Evolutionary conservation across 2,888 invertebrate genomes (phyloP), one percentile per base, ranked within the genome.

Genomic region (Ophion costatus): DNA sequence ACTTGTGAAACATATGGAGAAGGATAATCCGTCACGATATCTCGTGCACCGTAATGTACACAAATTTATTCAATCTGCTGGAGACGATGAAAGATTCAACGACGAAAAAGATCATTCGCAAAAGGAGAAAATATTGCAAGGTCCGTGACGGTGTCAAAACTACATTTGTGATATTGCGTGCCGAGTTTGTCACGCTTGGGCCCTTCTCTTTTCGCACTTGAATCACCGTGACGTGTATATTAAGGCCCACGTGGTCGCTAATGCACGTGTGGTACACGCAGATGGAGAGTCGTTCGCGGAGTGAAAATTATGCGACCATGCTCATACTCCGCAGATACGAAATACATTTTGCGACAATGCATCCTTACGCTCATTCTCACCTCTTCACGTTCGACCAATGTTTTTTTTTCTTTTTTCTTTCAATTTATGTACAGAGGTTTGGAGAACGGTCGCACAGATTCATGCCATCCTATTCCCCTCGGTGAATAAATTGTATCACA

Each of bases 61-160:
- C 84, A 89, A 89, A 89, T 89, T 89, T 89, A 88, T 89, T 89
- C 88, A 89, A 84, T 84, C 56, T 29, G 59, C 51, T 56, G 63
- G 42, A 17, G n/a, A 67, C 57, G 67, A 11, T 71, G 66, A 14
- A n/a, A 56, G 64, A 79, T 67, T 64, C 57, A 22, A 20, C 38
- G 56, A 5, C 42, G 45, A n/a, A 76, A 76, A 45, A 61, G 22
- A 75, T 74, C 22, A 51, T 64, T n/a, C 9, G 42, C 22, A 59
- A 82, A 61, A 66, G 61, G 24, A 74, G 64, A 64, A 20, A 61
- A 45, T 51, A 69, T 67, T 51, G 59, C 51, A 61, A 64, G 73
- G 76, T 56, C 67, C 57, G 76, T 82, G 67, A 85, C 77, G 80
- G 76, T 80, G 80, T 80, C 61, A 59, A 80, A 80, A 59, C 24